Evolutionary conservation across 64 coral and sea anemone species (phyloP).

Genomic region (Stichodactyla mertensii): DNA sequence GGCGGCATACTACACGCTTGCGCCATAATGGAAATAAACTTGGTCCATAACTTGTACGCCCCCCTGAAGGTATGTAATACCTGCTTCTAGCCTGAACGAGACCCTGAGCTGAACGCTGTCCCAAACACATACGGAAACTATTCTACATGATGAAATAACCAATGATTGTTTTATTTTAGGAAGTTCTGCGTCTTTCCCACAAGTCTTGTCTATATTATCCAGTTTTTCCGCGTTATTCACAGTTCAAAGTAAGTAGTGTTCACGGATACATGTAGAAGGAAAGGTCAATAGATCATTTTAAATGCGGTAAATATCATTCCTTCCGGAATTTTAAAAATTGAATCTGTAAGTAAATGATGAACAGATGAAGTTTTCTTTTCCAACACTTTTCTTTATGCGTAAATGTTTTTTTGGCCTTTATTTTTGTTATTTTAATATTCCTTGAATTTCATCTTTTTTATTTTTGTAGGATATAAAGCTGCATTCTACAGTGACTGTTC

Average conservation of each 20-base stretch:
- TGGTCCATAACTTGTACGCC: too few species aligned
- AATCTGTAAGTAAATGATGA: too few species aligned
- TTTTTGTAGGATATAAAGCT: conserved; percentile 57
- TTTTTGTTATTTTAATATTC: background rate
- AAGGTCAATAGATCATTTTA: too few species aligned
- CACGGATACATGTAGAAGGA: background rate
- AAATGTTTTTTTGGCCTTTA: background rate
- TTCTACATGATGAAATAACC: background rate
- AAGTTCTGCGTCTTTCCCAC: conserved; percentile 83
- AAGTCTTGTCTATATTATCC: conserved; percentile 97
- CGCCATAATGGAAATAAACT: too few species aligned
- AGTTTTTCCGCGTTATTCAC: conserved; percentile 57
- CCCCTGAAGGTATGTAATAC: too few species aligned
- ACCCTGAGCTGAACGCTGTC: too few species aligned
- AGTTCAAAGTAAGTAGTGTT: conserved; percentile 22
- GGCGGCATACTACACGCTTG: too few species aligned
- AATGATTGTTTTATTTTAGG: conserved; percentile 36
- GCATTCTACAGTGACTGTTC: conserved; percentile 71
- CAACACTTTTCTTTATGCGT: background rate
- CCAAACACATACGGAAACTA: background rate
- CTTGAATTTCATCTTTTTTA: background rate
- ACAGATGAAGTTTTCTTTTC: too few species aligned
- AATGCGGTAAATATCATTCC: too few species aligned
- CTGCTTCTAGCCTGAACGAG: too few species aligned
- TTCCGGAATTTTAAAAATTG: too few species aligned